Evolutionary conservation across 35 echinoderm and acorn worm species (phyloP).

Genomic region (Holothuria glaberrima): DNA sequence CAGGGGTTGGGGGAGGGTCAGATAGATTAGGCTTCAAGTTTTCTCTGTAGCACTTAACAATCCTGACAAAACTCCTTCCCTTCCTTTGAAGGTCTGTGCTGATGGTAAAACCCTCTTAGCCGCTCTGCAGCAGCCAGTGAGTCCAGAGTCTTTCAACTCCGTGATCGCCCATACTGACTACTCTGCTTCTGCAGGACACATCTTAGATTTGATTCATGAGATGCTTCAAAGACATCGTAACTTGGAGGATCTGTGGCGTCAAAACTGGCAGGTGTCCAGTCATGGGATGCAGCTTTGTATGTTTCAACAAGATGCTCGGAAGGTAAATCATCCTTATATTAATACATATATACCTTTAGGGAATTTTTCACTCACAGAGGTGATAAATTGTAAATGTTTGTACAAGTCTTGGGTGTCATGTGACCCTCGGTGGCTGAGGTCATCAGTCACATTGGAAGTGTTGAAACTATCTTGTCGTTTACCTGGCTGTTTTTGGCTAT

Average conservation of each 20-base stretch:
- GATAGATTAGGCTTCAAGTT: no score
- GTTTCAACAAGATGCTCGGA: constrained; percentile 92
- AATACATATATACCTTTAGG: not conserved
- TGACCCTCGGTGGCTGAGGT: no score
- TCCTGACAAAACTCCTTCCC: no score
- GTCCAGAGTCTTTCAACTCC: constrained; percentile 89
- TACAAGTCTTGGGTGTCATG: no score
- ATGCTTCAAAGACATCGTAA: constrained; percentile 90
- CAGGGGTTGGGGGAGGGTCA: no score
- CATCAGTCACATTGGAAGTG: no score
- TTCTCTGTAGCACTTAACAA: no score
- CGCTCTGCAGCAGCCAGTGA: constrained; percentile 89
- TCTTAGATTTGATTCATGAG: constrained; percentile 91
- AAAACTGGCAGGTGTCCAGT: constrained; percentile 75
- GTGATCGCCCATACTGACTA: constrained; percentile 96
- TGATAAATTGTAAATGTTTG: no score
- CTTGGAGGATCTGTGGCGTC: constrained; percentile 84
- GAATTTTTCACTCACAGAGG: no score
- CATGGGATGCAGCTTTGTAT: constrained; percentile 92
- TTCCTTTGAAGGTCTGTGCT: constrained; percentile 67
- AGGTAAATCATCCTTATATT: constrained; percentile 63
- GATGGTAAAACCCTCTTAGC: constrained; percentile 92
- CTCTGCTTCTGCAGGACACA: constrained; percentile 85
- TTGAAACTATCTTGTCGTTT: no score
- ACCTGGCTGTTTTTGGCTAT: no score